Base-by-base conservation (phyloP, 1,140 invertebrate species). In the Hetaerina americana region DNA sequence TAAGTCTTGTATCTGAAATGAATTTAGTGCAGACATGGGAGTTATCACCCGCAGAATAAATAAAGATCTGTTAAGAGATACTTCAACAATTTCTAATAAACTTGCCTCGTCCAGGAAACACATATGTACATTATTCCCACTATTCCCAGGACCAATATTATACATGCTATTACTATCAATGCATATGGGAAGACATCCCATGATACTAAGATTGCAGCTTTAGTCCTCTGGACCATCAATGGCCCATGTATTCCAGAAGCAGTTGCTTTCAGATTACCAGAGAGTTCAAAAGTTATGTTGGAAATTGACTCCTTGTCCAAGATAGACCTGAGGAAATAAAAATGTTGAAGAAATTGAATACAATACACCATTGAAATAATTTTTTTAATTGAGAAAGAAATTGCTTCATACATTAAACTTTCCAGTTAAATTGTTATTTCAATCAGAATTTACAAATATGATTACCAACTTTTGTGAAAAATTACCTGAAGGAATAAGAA, bases 61-160 rank as follows among this genome's bases (percentile, higher is more conserved):
- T 70, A 70, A 68, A 66, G 71, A 25, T 27, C 40, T 24, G 71
- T 66, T 72, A 68, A 75, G 10, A 40, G 27, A 66, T 67, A 31
- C 5, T 67, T 26, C 40, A 68, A 67, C 25, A 26, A 5, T 8
- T n/a, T 71, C n/a, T 15, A 22, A 71, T 10, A 27, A 24, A 78
- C 83, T 85, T 81, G 94, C 92, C 91, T 93, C 71, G 92, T 92
- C 93, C 94, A 96, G 0, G 93, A 93, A 66, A 94, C 88, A 78
- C 94, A 95, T 28, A 96, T 94, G 78, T 96, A 95, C 27, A 95
- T 88, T 40, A 95, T 95, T 15, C 92, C 93, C 70, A 91, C 89
- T 18, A 91, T 85, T 1, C 92, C 92, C 25, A 95, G 85, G 3
- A 96, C 84, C 22, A 96, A 86, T 70, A 97, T 95, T 22, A 96